These are phyloP conservation scores for Ataeniobius toweri DNA, from an alignment of 2,797 vertebrate species.

Conservation along the genomic window DNA sequence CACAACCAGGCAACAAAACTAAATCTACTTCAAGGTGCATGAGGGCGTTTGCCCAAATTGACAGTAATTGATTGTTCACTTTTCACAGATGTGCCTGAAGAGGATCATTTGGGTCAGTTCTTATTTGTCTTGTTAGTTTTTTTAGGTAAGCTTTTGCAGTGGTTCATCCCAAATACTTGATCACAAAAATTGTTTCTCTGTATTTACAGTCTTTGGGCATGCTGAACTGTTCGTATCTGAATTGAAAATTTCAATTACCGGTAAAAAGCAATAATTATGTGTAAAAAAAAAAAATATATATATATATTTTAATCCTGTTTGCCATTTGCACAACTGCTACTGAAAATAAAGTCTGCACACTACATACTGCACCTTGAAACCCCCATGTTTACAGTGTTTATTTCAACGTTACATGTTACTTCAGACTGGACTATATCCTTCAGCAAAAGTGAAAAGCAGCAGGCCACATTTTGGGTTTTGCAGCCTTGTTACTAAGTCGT, in stretches of 20 bases:
- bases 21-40: background rate
- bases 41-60: background rate
- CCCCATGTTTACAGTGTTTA: conserved; percentile 7
- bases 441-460: background rate
- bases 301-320: background rate
- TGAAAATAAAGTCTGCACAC: conserved; percentile 26
- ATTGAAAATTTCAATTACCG: conserved; percentile 5
- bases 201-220: conserved; percentile 9
- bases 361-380: background rate
- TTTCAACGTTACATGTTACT: background rate
- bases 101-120: conserved; percentile 6
- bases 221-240: conserved; percentile 16
- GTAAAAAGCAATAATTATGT: conserved; percentile 10
- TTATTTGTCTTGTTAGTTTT: background rate
- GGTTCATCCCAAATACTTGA: conserved; percentile 17
- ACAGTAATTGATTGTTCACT: conserved; percentile 14
- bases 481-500: background rate
- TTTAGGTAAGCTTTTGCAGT: conserved; percentile 17
- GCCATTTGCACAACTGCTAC: conserved; percentile 5
- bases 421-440: background rate
- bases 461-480: background rate
- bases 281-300: no score
- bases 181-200: conserved; percentile 22
- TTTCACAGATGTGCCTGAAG: conserved; percentile 61
- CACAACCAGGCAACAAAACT: background rate